Percentiles rank a stretch among this genome's conserved stretches.
Evolutionary conservation across 2,797 vertebrate species (phyloP).

Genomic region (Nannoperca australis): DNA sequence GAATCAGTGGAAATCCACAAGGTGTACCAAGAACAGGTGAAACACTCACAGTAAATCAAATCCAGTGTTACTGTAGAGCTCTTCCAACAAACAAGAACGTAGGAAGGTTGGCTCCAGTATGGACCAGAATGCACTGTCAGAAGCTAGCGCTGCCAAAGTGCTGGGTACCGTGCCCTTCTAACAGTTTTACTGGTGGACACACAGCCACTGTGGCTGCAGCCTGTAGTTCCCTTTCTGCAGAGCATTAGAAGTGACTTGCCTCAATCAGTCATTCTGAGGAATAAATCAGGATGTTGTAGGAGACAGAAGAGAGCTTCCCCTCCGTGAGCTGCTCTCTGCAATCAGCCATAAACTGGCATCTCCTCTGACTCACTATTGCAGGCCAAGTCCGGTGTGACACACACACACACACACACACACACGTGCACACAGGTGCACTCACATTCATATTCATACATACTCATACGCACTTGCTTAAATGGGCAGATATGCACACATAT

Average conservation of each 20-base stretch:
- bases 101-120: background rate
- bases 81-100: conserved; percentile 1
- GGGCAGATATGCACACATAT: background rate
- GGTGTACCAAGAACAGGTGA: background rate
- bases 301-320: conserved; percentile 56
- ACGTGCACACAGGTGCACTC: background rate
- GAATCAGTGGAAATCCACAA: conserved; percentile 13
- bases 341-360: conserved; percentile 60
- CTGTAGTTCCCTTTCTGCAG: conserved; percentile 29
- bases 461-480: background rate
- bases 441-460: background rate
- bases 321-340: conserved; percentile 65
- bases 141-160: conserved; percentile 25
- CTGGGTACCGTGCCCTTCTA: conserved; percentile 11
- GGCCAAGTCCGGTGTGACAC: conserved; percentile 36
- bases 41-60: conserved; percentile 6
- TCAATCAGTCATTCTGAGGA: conserved; percentile 60
- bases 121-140: conserved; percentile 3
- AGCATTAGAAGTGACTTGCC: conserved; percentile 42
- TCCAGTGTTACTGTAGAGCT: background rate
- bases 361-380: conserved; percentile 54
- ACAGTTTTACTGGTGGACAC: conserved; percentile 27
- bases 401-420: background rate
- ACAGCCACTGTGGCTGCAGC: conserved; percentile 9
- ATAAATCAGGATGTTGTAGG: conserved; percentile 53